Evolutionary conservation across 2,888 invertebrate species (phyloP), one percentile per base, ranked within the genome.

Genomic region (Macrophya alboannulata): DNA sequence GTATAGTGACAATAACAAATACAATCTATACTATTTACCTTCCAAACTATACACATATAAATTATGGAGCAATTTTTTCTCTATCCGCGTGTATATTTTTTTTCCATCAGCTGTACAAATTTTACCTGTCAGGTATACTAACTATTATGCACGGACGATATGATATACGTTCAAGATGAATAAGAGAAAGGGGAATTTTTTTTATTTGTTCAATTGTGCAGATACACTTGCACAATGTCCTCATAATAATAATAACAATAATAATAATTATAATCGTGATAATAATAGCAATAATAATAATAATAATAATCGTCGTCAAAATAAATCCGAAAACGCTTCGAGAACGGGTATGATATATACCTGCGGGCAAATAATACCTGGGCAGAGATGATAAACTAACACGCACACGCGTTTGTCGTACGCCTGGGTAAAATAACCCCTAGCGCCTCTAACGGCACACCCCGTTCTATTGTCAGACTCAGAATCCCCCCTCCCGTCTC

Each of bases 401-500:
- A 37, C 68, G 17, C 68, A 68, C 68, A 68, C 68, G 37, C 68
- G 68, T 37, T 37, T 37, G 31, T 68, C 31, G 68, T 68, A 68
- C 72, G 45, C 72, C 43, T 21, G 72, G 9, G 45, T 8, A 25
- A 25, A 45, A 45, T n/a, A 43, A 74, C 72, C 72, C 45, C 43
- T 45, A 45, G 72, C 72, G 72, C 25, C 43, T 74, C 43, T 43
- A 10, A 74, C 72, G 68, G 72, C 72, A 77, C 77, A 25, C 77
- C 77, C 31, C 72, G n/a, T 31, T 77, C 77, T 77, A 55, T 77
- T 55, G 77, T 77, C 77, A 74, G 72, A 74, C 45, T 45, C 72
- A 4, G 12, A 68, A 25, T 37, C 12, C 15, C 12, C 10, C 21
- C 31, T 31, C 31, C 31, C 31, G 1, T 15, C 15, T 37, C 10